These are phyloP conservation scores for Falcaria lacertinaria DNA, from an alignment of 2,888 invertebrate species.

Conservation along the genomic window DNA sequence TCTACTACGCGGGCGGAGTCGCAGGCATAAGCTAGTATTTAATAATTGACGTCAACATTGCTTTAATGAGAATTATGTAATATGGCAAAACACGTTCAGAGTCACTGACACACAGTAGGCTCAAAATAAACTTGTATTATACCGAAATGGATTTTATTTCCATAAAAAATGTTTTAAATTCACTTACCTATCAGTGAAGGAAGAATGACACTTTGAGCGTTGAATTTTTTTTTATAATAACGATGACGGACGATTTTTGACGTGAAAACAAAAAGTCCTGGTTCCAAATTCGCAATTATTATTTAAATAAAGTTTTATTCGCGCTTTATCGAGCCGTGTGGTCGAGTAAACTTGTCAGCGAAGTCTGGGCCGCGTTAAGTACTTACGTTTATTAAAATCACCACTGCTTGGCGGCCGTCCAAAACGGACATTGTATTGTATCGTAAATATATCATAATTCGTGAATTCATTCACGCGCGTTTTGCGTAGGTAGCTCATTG, in stretches of 20 bases:
- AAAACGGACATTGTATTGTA: conserved; percentile 32
- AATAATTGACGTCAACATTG: background rate
- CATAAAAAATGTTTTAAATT: background rate
- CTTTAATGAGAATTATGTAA: background rate
- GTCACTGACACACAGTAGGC: conserved; percentile 11
- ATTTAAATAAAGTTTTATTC: conserved; percentile 19
- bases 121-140: background rate
- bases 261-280: background rate
- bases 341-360: conserved; percentile 56
- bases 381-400: conserved; percentile 53
- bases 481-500: conserved; percentile 28
- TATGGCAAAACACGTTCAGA: conserved; percentile 9
- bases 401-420: conserved; percentile 40
- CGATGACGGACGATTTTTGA: background rate
- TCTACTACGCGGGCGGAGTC: too few species aligned
- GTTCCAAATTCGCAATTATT: background rate
- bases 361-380: conserved; percentile 50
- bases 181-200: background rate
- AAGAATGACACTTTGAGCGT: background rate
- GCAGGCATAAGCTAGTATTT: too few species aligned
- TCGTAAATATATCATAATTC: conserved; percentile 36
- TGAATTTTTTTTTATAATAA: background rate
- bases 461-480: conserved; percentile 36
- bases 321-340: conserved; percentile 38
- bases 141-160: too few species aligned